phyloP scores from a whole-genome alignment of 2,888 invertebrate genomes.

The Trissolcus japonicus region DNA sequence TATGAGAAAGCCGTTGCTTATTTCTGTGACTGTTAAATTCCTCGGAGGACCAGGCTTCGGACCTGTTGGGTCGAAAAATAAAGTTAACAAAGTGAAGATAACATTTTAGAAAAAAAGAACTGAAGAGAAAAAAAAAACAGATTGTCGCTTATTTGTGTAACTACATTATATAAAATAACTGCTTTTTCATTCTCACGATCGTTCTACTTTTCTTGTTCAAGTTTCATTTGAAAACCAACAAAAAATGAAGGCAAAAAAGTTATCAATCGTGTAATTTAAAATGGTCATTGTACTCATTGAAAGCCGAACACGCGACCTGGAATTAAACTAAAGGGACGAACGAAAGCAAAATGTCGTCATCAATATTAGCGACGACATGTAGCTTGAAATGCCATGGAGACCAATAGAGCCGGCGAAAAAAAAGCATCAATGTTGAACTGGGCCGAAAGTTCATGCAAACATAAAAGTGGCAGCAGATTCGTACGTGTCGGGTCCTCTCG shows the following conservation, averaged over 20 bases:
- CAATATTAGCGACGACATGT: conserved; percentile 44
- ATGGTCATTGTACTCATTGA: conserved; percentile 9
- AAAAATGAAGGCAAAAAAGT: not conserved
- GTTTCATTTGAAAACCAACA: not conserved
- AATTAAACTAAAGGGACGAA: conserved; percentile 44
- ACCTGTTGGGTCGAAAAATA: conserved; percentile 78
- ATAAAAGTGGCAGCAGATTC: conserved; percentile 53
- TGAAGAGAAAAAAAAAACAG: no score
- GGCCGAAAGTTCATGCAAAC: conserved; percentile 57
- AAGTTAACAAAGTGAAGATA: no score
- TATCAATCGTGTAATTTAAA: conserved; percentile 12
- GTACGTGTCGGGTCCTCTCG: conserved; percentile 28
- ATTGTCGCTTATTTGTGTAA: no score
- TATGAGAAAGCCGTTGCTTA: conserved; percentile 92
- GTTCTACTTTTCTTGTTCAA: not conserved
- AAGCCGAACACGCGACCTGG: conserved; percentile 24
- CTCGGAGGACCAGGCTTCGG: conserved; percentile 94
- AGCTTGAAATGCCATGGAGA: conserved; percentile 42
- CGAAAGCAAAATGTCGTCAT: conserved; percentile 34
- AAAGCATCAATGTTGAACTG: conserved; percentile 35
- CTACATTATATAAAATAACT: no score
- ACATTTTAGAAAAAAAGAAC: no score
- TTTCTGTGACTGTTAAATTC: conserved; percentile 92
- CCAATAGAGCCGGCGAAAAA: conserved; percentile 39
- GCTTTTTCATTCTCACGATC: no score